Evolutionary conservation across 2,888 invertebrate species (phyloP).

Genomic region (Exephanes ischioxanthus): DNA sequence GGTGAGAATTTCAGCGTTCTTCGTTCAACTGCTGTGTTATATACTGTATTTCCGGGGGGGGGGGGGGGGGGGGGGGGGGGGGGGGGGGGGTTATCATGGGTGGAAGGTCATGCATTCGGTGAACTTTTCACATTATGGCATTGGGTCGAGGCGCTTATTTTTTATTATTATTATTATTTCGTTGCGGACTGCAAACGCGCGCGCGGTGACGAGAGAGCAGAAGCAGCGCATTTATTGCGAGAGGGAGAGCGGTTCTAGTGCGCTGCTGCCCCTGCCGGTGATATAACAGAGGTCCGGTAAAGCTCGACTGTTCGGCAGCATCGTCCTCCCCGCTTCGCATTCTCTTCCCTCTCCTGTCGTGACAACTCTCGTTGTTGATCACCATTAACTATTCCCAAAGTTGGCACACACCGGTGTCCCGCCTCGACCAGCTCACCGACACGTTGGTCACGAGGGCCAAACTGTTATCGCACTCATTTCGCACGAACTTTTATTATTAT

Average conservation of each 20-base stretch:
- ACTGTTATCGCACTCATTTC: conserved; percentile 51
- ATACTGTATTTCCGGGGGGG: neutral
- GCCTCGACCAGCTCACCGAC: neutral
- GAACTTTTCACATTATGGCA: conserved; percentile 65
- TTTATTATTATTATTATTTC: conserved; percentile 65
- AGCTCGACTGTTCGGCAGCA: neutral
- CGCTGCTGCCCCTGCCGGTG: neutral
- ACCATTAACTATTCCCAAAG: conserved; percentile 71
- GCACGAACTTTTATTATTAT: conserved; percentile 23
- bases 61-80: too few relatives aligned
- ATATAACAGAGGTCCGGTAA: neutral
- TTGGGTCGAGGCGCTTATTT: conserved; percentile 61
- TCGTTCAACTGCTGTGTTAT: neutral
- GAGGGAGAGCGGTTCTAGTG: neutral
- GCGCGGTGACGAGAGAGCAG: neutral
- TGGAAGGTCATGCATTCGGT: conserved; percentile 39
- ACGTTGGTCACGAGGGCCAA: conserved; percentile 31
- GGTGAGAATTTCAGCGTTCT: conserved; percentile 2
- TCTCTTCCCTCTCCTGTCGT: conserved; percentile 17
- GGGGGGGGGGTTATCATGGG: neutral
- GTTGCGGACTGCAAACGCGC: conserved; percentile 37
- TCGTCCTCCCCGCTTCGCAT: neutral
- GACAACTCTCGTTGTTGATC: conserved; percentile 68
- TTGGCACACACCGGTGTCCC: conserved; percentile 69
- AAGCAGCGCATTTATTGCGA: conserved; percentile 38